These are phyloP conservation scores for Agrotis ipsilon DNA, from an alignment of 2,888 invertebrate species.

Conservation along the genomic window DNA sequence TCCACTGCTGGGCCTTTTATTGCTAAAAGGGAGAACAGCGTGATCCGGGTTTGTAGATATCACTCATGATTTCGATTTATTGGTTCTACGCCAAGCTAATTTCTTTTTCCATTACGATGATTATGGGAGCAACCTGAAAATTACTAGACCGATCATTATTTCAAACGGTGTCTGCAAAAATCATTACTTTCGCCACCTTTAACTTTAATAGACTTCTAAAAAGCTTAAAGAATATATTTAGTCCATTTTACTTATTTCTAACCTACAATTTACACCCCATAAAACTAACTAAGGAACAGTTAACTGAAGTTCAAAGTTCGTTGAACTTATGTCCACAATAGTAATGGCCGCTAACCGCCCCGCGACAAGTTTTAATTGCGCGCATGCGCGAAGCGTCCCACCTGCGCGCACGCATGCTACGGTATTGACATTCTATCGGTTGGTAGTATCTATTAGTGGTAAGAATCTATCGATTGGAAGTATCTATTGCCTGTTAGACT, in stretches of 20 bases:
- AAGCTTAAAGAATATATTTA: not conserved
- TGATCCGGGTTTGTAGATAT: no score
- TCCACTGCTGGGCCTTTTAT: no score
- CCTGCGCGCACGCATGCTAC: slow-evolving; percentile 61
- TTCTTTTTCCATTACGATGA: no score
- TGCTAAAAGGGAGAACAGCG: no score
- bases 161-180: not conserved
- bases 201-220: not conserved
- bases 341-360: slow-evolving; percentile 57
- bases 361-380: slow-evolving; percentile 74
- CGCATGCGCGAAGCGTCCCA: slow-evolving; percentile 62
- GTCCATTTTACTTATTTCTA: slow-evolving; percentile 1
- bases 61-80: no score
- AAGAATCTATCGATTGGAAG: not conserved
- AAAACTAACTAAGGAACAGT: slow-evolving; percentile 15
- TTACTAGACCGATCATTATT: not conserved
- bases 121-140: no score
- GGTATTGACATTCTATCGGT: slow-evolving; percentile 64
- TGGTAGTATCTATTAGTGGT: slow-evolving; percentile 33
- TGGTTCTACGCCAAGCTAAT: no score
- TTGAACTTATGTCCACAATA: slow-evolving; percentile 29
- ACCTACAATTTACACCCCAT: not conserved
- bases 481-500: slow-evolving; percentile 9
- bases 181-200: not conserved
- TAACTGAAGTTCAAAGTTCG: slow-evolving; percentile 57